Evolutionary conservation across 2,888 invertebrate genomes (phyloP), one percentile per base, ranked within the genome.

Genomic region (Conops quadrifasciatus): DNA sequence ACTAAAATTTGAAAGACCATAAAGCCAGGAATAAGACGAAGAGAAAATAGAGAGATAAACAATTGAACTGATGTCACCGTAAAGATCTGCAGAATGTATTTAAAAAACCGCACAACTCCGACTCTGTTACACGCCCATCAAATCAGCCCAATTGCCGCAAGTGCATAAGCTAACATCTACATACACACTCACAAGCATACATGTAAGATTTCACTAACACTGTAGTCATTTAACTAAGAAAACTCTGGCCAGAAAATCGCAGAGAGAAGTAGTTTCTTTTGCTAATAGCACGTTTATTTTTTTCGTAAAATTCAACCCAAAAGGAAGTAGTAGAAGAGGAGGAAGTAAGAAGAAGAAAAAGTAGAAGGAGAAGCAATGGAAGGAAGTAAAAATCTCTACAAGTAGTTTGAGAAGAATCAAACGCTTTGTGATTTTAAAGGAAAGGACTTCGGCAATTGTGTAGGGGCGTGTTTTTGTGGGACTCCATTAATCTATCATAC

Each of bases 171-270:
- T 9, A 36, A 36, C 4, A 36, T 15, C 3, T 73, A 74, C 74
- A 68, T 73, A 72, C 76, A 74, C 75, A 36, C 21, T 56, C 36
- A 70, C 67, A 19, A 21, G 15, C 30, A 45, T n/a, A 30, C 45
- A 51, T 49, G 13, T 28, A 21, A 28, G 59, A 26, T 30, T 2
- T 75, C 49, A 49, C 49, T 53, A 49, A 11, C 51, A 19, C 24
- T 47, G 26, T 36, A 71, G 66, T 59, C 66, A 62, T 71, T 71
- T 59, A 71, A 66, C 9, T 36, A 36, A 36, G 36, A 7, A 36
- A 36, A 30, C 62, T 59, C 28, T 59, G 59, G 58, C 58, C 56
- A 51, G 56, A 49, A 67, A 67, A 67, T 24, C 56, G 45, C 56
- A 43, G 43, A 56, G 43, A 24, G 67, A 67, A 19, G n/a, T 53